Conservation (phyloP, 2,888 invertebrate species). For the Heliothis peltigera region DNA sequence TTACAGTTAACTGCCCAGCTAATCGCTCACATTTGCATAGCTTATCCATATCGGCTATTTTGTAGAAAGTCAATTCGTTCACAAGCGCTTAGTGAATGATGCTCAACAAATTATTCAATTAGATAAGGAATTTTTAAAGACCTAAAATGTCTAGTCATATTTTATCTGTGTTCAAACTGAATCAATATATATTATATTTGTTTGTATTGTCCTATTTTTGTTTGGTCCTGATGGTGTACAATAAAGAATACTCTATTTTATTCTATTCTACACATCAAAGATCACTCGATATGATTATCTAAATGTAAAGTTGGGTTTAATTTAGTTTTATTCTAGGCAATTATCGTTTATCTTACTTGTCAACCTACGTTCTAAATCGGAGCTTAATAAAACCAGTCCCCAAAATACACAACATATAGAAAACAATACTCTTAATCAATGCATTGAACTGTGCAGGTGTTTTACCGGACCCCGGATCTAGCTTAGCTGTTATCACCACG, state of each 20-base stretch:
- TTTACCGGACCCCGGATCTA: conserved; percentile 31
- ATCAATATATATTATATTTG: too few species aligned
- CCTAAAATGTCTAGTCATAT: too few species aligned
- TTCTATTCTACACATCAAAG: too few species aligned
- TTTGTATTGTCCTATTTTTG: too few species aligned
- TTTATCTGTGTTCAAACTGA: too few species aligned
- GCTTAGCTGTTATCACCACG: conserved; percentile 2
- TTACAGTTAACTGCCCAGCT: conserved; percentile 52
- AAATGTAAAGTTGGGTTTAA: too few species aligned
- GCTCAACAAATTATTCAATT: background rate
- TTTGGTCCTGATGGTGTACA: too few species aligned
- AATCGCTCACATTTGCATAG: conserved; percentile 46
- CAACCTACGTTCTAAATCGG: conserved; percentile 1
- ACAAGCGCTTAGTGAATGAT: background rate
- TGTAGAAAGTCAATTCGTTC: background rate
- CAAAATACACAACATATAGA: conserved; percentile 1
- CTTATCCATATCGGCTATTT: conserved; percentile 12
- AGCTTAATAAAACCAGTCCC: background rate
- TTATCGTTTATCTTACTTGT: background rate
- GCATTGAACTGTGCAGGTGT: conserved; percentile 32
- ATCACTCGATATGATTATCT: too few species aligned
- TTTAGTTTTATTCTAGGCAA: too few species aligned
- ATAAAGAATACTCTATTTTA: too few species aligned
- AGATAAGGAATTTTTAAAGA: too few species aligned
- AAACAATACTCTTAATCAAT: conserved; percentile 13